Evolutionary conservation across 1,140 invertebrate species (phyloP).

Genomic region (Drosophila melanica): DNA sequence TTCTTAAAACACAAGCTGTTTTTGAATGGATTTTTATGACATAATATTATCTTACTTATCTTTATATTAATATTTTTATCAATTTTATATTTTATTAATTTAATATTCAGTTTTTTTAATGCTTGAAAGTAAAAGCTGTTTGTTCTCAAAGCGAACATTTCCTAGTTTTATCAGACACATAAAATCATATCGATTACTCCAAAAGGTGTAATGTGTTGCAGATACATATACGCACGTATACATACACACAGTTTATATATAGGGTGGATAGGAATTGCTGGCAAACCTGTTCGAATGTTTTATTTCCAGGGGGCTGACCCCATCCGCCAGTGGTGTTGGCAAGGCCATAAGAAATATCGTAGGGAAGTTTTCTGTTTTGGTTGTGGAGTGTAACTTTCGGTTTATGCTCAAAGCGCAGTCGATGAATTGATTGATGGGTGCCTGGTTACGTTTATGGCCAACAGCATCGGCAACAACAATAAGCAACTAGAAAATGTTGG

Average conservation of each 20-base stretch:
- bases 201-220: constrained; percentile 11
- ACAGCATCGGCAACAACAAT: constrained; percentile 23
- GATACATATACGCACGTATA: not conserved
- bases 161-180: constrained; percentile 15
- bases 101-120: not conserved
- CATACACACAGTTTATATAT: not conserved
- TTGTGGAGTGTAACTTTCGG: constrained; percentile 24
- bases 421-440: constrained; percentile 77
- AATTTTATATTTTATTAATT: too few relatives aligned
- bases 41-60: too few relatives aligned
- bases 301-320: constrained; percentile 45
- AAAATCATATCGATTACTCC: constrained; percentile 13
- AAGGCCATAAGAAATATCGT: constrained; percentile 17
- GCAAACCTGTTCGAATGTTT: constrained; percentile 57
- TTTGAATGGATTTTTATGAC: too few relatives aligned
- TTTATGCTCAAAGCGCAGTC: constrained; percentile 61
- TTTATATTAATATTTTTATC: too few relatives aligned
- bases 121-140: not conserved
- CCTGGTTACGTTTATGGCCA: constrained; percentile 34
- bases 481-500: constrained; percentile 18
- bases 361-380: constrained; percentile 6
- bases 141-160: not conserved
- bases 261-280: not conserved
- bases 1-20: too few relatives aligned
- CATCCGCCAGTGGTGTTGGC: constrained; percentile 21